Evolutionary conservation across 1,140 invertebrate species (phyloP).

Genomic region (Apis cerana): DNA sequence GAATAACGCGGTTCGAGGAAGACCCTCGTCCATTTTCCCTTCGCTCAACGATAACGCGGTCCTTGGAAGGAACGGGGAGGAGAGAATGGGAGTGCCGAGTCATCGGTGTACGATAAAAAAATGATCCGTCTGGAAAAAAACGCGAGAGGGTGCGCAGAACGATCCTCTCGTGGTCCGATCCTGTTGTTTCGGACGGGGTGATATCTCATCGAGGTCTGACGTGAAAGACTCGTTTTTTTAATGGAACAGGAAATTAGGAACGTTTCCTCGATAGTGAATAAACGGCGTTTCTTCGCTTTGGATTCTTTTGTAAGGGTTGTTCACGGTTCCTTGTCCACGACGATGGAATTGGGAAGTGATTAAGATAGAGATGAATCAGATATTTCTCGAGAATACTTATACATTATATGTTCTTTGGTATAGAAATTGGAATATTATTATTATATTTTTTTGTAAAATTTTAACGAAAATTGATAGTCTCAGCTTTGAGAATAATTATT

Average conservation of each 20-base stretch:
- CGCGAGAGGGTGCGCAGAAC: constrained; percentile 11
- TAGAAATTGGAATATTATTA: too few species aligned
- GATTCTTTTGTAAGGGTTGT: not conserved
- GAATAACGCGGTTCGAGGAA: constrained; percentile 68
- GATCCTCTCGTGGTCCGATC: constrained; percentile 33
- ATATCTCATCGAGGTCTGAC: constrained; percentile 30
- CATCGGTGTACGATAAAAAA: constrained; percentile 72
- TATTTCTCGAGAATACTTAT: too few species aligned
- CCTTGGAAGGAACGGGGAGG: not conserved
- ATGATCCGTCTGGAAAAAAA: constrained; percentile 59
- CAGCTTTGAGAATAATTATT: too few species aligned
- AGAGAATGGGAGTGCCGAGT: constrained; percentile 67
- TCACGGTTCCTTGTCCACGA: too few species aligned
- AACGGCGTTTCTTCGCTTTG: not conserved
- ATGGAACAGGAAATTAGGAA: constrained; percentile 29
- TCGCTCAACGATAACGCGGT: constrained; percentile 42
- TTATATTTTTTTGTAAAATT: too few species aligned
- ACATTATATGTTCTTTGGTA: too few species aligned
- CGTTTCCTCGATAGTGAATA: not conserved
- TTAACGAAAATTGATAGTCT: too few species aligned
- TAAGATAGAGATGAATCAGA: too few species aligned
- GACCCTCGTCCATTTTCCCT: constrained; percentile 52
- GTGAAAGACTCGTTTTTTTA: constrained; percentile 7
- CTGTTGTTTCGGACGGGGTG: constrained; percentile 1
- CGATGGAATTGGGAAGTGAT: too few species aligned